Evolutionary conservation across 2,113 vertebrate species (phyloP), one percentile per base, ranked within the genome.

Genomic region (Leptosomus discolor): DNA sequence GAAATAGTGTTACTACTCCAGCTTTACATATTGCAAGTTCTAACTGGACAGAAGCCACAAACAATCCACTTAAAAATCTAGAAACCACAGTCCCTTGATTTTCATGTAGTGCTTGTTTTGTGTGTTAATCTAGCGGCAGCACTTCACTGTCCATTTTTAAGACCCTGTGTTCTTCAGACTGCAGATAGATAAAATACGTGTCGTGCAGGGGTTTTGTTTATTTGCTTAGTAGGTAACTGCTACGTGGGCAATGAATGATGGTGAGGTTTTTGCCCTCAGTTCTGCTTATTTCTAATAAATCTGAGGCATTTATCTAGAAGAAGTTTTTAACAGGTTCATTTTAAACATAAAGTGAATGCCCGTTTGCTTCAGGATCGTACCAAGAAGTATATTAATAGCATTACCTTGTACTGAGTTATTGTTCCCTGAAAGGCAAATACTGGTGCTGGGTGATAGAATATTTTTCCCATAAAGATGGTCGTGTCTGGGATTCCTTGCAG

Each of bases 381-480:
- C 34, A 69, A 84, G 61, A 50, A 85, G 50, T 12, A 15, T 26
- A 11, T 32, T 67, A 76, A 83, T 13, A 57, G 43, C 29, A 8
- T 97, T 96, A 97, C 96, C 97, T 98, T 79, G 78, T 93, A 94
- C 34, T 81, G 88, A 36, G 83, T 74, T 63, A 11, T 14, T 2
- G 0, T 85, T 76, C 92, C 95, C 32, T 67, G 82, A 45, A 94
- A 96, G 91, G 88, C 87, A 65, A 92, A 64, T 5, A 32, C 75
- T 58, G 96, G 94, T 51, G 97, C 12, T 20, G 90, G 94, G 46
- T 93, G 91, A 65, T 53, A 68, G 76, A 97, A 97, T 85, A 88
- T 54, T 77, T 96, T 97, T 43, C 97, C 97, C 8, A 15, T 13
- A 11, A 80, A 48, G 34, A 83, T 15, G 2, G 77, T 86, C 48